These are phyloP conservation scores for Acanthacorydalis orientalis DNA, from an alignment of 2,888 invertebrate species.

Conservation along the genomic window DNA sequence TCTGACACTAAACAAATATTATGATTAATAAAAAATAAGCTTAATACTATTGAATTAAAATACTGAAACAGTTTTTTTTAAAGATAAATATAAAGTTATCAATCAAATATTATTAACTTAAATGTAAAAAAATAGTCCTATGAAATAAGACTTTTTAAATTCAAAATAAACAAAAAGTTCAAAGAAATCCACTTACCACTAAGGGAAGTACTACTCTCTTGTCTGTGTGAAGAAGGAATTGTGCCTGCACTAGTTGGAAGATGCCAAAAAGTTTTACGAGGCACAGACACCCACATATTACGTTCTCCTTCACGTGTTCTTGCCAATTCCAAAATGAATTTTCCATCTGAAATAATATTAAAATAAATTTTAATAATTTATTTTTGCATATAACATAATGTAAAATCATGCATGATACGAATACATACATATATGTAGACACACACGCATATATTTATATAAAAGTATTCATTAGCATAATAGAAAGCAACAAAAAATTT, in stretches of 20 bases:
- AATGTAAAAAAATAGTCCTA: too few relatives aligned
- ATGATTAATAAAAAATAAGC: conserved; percentile 10
- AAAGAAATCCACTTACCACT: conserved; percentile 65
- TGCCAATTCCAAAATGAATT: conserved; percentile 73
- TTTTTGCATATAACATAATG: too few relatives aligned
- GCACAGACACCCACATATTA: conserved; percentile 77
- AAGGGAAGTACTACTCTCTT: conserved; percentile 63
- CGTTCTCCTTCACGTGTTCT: conserved; percentile 62
- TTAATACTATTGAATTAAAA: neutral
- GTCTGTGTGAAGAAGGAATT: conserved; percentile 36
- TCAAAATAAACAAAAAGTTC: conserved; percentile 6
- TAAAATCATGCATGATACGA: too few relatives aligned
- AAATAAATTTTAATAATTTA: neutral
- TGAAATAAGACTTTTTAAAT: neutral
- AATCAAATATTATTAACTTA: too few relatives aligned
- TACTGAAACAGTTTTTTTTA: neutral
- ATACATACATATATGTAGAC: too few relatives aligned
- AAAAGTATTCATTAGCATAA: too few relatives aligned
- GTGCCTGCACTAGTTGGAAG: conserved; percentile 50
- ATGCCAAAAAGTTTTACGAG: conserved; percentile 76
- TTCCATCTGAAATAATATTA: conserved; percentile 48
- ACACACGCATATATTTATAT: too few relatives aligned
- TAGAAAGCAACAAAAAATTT: too few relatives aligned
- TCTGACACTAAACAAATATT: conserved; percentile 46
- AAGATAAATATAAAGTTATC: neutral